Conservation (phyloP, 2,113 vertebrate species). For the Pseudopipra pipra region DNA sequence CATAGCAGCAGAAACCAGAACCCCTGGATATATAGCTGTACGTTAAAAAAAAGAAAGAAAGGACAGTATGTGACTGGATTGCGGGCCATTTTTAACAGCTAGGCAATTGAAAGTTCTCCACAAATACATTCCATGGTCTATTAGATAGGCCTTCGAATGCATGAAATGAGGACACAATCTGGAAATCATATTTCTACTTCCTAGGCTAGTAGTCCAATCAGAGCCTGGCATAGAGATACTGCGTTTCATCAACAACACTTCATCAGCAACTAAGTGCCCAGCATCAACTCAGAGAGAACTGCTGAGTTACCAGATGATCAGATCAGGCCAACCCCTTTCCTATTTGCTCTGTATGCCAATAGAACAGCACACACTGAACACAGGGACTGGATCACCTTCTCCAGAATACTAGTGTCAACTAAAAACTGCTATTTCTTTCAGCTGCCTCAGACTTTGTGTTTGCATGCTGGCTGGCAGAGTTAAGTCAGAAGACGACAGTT, state of each 20-base stretch:
- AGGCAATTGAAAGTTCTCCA: neutral
- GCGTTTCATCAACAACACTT: neutral
- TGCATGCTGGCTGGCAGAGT: rapidly evolving
- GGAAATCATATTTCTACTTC: neutral
- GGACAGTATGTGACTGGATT: neutral
- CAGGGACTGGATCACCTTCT: neutral
- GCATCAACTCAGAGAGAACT: neutral
- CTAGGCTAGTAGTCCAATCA: neutral
- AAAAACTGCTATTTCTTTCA: neutral
- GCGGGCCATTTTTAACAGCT: neutral
- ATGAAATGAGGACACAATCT: neutral
- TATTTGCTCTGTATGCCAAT: neutral
- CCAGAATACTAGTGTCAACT: neutral
- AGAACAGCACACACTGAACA: neutral
- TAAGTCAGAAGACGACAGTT: neutral
- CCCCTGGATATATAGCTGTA: neutral
- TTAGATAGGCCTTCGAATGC: neutral
- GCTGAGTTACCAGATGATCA: neutral
- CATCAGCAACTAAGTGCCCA: neutral
- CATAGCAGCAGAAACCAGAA: neutral
- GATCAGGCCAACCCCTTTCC: neutral
- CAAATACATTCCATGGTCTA: neutral
- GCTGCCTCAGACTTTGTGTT: rapidly evolving
- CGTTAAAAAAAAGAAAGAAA: neutral
- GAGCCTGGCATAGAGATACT: neutral